Base-by-base conservation (phyloP, 2,113 vertebrate species). In the Cyprinodon variegatus region DNA sequence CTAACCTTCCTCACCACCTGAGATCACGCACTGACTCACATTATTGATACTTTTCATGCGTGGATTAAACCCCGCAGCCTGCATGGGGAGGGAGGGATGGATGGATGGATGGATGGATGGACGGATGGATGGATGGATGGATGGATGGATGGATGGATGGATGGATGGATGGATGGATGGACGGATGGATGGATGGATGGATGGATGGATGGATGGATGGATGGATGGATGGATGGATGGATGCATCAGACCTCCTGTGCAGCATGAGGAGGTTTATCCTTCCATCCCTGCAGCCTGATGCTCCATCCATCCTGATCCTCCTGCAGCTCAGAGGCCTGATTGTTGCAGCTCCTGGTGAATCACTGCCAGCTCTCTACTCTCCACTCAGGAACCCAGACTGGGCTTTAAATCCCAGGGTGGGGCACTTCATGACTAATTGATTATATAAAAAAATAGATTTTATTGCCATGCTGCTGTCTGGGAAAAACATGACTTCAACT, bases 271-370 rank as follows among this genome's bases (percentile, higher is more conserved):
- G 29, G 29, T 29, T 29, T 29, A 1, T 29, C 29, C 29, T 29
- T 29, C 29, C 29, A 29, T 29, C 29, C 29, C 29, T 29, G 29
- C 29, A 29, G 29, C 29, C 29, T 29, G 29, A 29, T 29, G 29
- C 29, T 29, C 29, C 29, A 29, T 29, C 29, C 29, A 29, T 29
- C 29, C 29, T 29, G 29, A 29, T 29, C 65, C 81, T 87, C 83
- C 88, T 84, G 86, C 83, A 3, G 85, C 39, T 92, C 84, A 93
- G 90, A 90, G 89, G 88, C 85, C 83, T 82, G 50, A 89, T 92
- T 93, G 91, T 92, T 90, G 84, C 76, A 63, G 70, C 61, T 85
- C 87, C 3, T 40, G 67, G 69, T 81, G 79, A 77, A 50, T 75
- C 74, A 69, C 77, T 66, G 6, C 68, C 36, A 46, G 39, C 50